Conservation (phyloP, 2,888 invertebrate genomes). For the Lycaena phlaeas region DNA sequence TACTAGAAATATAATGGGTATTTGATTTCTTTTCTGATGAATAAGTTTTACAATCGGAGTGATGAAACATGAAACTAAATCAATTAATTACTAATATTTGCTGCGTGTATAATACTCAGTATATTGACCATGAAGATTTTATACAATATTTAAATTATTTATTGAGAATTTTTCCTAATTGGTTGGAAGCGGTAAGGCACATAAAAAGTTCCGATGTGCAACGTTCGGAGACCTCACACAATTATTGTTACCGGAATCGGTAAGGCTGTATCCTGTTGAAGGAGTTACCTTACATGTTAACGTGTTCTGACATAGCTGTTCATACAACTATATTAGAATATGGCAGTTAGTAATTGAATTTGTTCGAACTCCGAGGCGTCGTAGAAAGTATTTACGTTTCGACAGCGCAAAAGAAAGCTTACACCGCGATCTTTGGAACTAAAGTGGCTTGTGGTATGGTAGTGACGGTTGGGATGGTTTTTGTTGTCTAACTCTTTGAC, state of each 20-base stretch:
- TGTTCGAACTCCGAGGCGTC: background rate
- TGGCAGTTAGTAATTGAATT: background rate
- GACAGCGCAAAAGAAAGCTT: background rate
- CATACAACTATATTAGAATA: slow-evolving; percentile 7
- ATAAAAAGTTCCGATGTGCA: no score
- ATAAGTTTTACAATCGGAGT: no score
- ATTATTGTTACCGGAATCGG: slow-evolving; percentile 19
- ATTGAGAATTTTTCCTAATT: no score
- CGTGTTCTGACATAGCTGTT: slow-evolving; percentile 13
- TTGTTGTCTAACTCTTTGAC: slow-evolving; percentile 1
- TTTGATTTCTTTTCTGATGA: no score
- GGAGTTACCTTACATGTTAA: slow-evolving; percentile 14
- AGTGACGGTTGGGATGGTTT: slow-evolving; percentile 6
- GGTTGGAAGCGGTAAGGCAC: background rate
- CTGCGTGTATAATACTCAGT: no score
- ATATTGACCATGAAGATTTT: no score
- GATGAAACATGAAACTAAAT: no score
- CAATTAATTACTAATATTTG: no score
- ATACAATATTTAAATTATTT: no score
- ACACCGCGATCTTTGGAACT: background rate
- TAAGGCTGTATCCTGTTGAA: slow-evolving; percentile 21
- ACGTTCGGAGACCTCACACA: slow-evolving; percentile 18
- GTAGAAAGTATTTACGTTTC: background rate
- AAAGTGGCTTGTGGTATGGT: background rate
- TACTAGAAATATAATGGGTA: no score